A percentile compares a stretch with the other conserved stretches of the same genome.
These are phyloP conservation scores for Ptilonorhynchus violaceus DNA, from an alignment of 2,113 vertebrate genomes.

Conservation along the genomic window DNA sequence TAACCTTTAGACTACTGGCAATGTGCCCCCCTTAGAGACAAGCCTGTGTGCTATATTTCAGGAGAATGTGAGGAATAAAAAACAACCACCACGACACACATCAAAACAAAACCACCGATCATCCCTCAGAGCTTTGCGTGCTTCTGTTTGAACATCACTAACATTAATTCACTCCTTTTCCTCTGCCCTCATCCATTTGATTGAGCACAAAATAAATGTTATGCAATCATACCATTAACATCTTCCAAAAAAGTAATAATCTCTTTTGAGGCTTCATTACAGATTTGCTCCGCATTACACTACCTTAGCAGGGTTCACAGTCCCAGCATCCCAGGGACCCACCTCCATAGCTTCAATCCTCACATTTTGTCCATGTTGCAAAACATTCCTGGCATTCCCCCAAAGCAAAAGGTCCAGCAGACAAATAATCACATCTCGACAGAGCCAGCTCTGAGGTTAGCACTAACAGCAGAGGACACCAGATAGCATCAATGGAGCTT, in stretches of 20 bases:
- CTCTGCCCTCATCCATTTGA: slow-evolving; percentile 39
- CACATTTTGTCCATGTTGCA: slow-evolving; percentile 4
- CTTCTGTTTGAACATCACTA: slow-evolving; percentile 53
- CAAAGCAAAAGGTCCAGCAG: slow-evolving; percentile 21
- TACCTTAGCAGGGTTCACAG: slow-evolving; percentile 5
- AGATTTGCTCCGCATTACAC: not conserved
- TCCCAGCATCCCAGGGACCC: not conserved
- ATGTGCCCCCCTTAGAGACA: slow-evolving; percentile 36
- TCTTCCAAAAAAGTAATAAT: slow-evolving; percentile 21
- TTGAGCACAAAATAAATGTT: slow-evolving; percentile 5
- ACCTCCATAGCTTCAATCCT: not conserved
- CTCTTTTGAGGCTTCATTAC: slow-evolving; percentile 23
- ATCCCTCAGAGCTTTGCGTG: slow-evolving; percentile 2
- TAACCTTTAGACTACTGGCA: slow-evolving; percentile 67
- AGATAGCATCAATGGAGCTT: not conserved
- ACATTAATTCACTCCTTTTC: slow-evolving; percentile 30
- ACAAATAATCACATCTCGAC: not conserved
- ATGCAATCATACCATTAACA: slow-evolving; percentile 25
- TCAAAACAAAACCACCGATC: slow-evolving; percentile 54
- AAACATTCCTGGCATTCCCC: not conserved
- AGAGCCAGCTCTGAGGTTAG: not conserved
- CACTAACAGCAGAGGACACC: slow-evolving; percentile 17
- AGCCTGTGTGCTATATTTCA: slow-evolving; percentile 12
- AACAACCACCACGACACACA: not conserved
- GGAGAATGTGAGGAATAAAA: slow-evolving; percentile 28